Conservation (phyloP, 2,888 invertebrate species). For the Allolobophora icterica region DNA sequence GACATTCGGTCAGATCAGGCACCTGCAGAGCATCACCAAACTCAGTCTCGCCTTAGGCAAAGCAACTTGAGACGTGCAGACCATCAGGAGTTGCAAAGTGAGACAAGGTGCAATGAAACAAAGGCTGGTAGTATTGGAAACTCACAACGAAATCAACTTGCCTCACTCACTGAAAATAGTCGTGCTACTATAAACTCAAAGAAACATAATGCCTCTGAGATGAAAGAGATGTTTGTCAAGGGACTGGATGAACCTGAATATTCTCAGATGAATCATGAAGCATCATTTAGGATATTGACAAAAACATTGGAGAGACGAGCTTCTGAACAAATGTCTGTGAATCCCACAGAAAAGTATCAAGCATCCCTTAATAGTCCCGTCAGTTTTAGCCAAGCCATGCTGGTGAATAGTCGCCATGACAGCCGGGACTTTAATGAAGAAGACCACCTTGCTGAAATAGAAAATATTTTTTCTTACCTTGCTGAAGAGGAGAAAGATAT, state of each 20-base stretch:
- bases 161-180: background rate
- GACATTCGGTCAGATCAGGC: slow-evolving; percentile 10
- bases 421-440: background rate
- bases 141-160: background rate
- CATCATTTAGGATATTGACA: background rate
- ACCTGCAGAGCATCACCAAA: background rate
- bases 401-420: background rate
- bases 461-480: slow-evolving; percentile 37
- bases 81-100: background rate
- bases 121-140: background rate
- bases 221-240: background rate
- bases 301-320: background rate
- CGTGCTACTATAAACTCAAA: background rate
- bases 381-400: background rate
- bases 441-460: slow-evolving; percentile 33
- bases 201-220: background rate
- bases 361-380: background rate
- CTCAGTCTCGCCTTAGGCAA: background rate
- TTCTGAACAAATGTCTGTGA: background rate
- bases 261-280: background rate
- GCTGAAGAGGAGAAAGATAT: slow-evolving; percentile 30
- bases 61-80: background rate
- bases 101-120: background rate
- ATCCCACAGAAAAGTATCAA: background rate
- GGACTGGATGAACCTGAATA: background rate